Percentiles rank a stretch among this genome's conserved stretches.
Conservation (phyloP, 2,113 vertebrate species). For the Prochilodus magdalenae region DNA sequence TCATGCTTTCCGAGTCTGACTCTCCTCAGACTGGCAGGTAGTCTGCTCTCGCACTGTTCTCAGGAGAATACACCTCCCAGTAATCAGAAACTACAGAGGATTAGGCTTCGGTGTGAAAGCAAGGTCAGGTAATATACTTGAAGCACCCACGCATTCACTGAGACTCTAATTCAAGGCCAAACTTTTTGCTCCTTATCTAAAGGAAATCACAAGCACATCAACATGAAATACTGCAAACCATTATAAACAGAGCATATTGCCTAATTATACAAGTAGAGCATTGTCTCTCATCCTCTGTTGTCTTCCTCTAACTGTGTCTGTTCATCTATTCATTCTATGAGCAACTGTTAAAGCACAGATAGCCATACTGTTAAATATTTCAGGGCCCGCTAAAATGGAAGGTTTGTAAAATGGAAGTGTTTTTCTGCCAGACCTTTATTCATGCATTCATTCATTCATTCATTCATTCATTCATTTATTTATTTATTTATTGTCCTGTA, state of each 20-base stretch:
- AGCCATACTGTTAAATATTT: slow-evolving; percentile 77
- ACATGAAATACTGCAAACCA: background rate
- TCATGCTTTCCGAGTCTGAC: slow-evolving; percentile 62
- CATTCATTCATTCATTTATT: slow-evolving; percentile 38
- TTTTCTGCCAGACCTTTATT: slow-evolving; percentile 73
- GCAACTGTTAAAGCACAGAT: slow-evolving; percentile 69
- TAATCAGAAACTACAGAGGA: slow-evolving; percentile 22
- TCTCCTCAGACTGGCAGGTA: slow-evolving; percentile 72
- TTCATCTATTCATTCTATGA: background rate
- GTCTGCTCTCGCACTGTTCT: slow-evolving; percentile 46
- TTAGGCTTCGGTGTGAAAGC: slow-evolving; percentile 9
- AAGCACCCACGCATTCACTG: slow-evolving; percentile 15
- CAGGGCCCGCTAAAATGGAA: slow-evolving; percentile 72
- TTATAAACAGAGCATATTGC: background rate
- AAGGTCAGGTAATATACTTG: slow-evolving; percentile 35
- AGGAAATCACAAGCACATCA: background rate
- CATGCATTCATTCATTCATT: slow-evolving; percentile 8
- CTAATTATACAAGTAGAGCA: background rate
- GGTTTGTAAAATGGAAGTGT: slow-evolving; percentile 79
- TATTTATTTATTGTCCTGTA: slow-evolving; percentile 47
- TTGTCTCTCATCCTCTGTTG: background rate
- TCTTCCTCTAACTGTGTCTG: background rate
- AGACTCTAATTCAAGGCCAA: slow-evolving; percentile 30
- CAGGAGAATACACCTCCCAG: slow-evolving; percentile 22
- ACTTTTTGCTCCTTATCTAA: background rate